Base-by-base conservation (phyloP, 2,797 vertebrate species). In the Strix occidentalis region DNA sequence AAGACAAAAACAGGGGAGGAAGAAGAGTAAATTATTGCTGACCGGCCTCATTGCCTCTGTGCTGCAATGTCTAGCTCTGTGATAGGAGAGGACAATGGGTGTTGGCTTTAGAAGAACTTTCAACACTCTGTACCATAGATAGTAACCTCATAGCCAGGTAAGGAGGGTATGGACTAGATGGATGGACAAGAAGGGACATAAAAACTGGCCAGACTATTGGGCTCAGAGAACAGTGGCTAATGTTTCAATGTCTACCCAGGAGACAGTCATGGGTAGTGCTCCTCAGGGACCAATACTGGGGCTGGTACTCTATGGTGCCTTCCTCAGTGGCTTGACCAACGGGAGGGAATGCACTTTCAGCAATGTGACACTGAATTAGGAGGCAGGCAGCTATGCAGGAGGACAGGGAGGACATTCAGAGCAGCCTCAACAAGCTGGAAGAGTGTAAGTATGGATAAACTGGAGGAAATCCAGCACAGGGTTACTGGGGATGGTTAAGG, bases 81-180 rank as follows among this genome's bases (percentile, higher is more conserved):
- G 56, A 19, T 7, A 33, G 0, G 0, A 33, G 17, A 45, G 16
- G 13, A 66, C 48, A 51, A 43, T 0, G 0, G 1, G n/a, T 6
- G n/a, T 2, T 46, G n/a, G 16, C 24, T 85, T 83, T 9, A 74
- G 37, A 25, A 77, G 41, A 84, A n/a, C 21, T 82, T 51, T 85
- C 58, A 75, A 21, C 14, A 4, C 14, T 65, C 58, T 70, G 24
- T 48, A 4, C 41, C n/a, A 24, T 5, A 16, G 43, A 25, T 3
- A 29, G 13, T n/a, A 56, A 92, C 3, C 18, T 35, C 39, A 31
- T 39, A 45, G n/a, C 31, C 31, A 35, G 25, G 41, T 35, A 39
- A 64, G 43, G 46, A 39, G 10, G 43, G 9, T n/a, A 48, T 13
- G 17, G 15, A 70, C 43, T 37, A 12, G 15, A 50, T 5, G 26